Base-by-base conservation (phyloP, 2,888 invertebrate genomes). In the Altica lythri region DNA sequence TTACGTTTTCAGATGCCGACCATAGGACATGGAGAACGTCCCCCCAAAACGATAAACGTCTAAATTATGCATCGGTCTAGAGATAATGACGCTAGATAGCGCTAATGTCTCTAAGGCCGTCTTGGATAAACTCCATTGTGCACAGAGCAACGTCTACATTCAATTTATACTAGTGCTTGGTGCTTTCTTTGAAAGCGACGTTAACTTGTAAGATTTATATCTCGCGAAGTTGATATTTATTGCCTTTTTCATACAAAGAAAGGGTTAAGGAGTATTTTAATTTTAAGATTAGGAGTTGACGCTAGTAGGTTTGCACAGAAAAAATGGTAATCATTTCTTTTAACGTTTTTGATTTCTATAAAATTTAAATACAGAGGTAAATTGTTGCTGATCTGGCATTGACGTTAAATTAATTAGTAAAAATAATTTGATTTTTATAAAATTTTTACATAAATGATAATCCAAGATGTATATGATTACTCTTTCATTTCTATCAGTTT, bases 41-140 rank as follows among this genome's bases (percentile, higher is more conserved):
- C n/a, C 32, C n/a, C 40, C 30, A 45, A 40, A 53, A 45, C 57
- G 59, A 63, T 61, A 61, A 59, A 57, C 51, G 40, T 51, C 44
- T 60, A 60, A 63, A 63, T 63, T 63, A 62, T 60, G 57, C 60
- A 62, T 57, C 55, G 55, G 59, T 45, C 54, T 46, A 45, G 29
- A 60, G 63, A 63, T 63, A 61, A 56, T 55, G 59, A 58, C 56
- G 40, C 43, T 40, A 63, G 62, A 63, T 62, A 59, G 16, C 34
- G 34, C 12, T 34, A 10, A 16, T 34, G 34, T 16, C 34, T 34
- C 8, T 2, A 34, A 34, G 16, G 16, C 34, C 8, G 13, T 16
- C 16, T 9, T 6, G 16, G 34, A 34, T 34, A 34, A 34, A 34
- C 34, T 34, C 34, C 34, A 34, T 34, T 34, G 34, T 34, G 34